These are phyloP conservation scores for Pantherophis guttatus DNA, from an alignment of 2,113 vertebrate genomes.

Conservation along the genomic window DNA sequence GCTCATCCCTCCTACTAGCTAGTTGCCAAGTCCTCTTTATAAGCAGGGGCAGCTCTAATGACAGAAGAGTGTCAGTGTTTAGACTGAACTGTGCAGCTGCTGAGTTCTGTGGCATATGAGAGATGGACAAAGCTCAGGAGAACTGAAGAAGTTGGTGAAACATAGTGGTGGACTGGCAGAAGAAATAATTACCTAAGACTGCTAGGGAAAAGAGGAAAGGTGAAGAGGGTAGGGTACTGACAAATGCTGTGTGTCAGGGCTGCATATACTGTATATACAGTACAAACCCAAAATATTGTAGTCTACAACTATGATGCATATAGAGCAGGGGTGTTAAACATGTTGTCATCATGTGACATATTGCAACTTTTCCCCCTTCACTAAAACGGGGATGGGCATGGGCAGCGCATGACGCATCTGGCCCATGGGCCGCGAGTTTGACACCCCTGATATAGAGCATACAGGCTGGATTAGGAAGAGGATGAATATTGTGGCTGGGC, in stretches of 20 bases:
- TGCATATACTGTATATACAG: not conserved
- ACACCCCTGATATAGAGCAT: too few relatives aligned
- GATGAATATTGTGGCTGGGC: not conserved
- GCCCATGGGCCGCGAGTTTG: too few relatives aligned
- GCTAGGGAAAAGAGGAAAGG: not conserved
- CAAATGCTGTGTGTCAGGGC: not conserved
- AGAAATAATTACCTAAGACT: not conserved
- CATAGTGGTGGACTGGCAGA: not conserved
- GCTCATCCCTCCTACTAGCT: not conserved
- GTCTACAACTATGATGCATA: not conserved
- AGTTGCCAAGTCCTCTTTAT: not conserved
- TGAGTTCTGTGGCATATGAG: not conserved
- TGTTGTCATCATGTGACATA: too few relatives aligned
- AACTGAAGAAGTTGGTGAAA: not conserved
- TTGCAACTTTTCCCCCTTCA: too few relatives aligned
- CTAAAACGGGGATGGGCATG: too few relatives aligned
- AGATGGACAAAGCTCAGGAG: not conserved
- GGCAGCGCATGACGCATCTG: too few relatives aligned
- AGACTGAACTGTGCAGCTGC: not conserved
- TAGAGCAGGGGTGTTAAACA: too few relatives aligned
- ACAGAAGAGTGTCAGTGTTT: not conserved
- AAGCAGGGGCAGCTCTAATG: not conserved
- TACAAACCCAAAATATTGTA: not conserved
- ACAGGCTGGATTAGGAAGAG: not conserved
- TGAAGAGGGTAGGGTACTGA: not conserved